Conservation (phyloP, 2,113 vertebrate genomes). For the Pteruthius melanotis region DNA sequence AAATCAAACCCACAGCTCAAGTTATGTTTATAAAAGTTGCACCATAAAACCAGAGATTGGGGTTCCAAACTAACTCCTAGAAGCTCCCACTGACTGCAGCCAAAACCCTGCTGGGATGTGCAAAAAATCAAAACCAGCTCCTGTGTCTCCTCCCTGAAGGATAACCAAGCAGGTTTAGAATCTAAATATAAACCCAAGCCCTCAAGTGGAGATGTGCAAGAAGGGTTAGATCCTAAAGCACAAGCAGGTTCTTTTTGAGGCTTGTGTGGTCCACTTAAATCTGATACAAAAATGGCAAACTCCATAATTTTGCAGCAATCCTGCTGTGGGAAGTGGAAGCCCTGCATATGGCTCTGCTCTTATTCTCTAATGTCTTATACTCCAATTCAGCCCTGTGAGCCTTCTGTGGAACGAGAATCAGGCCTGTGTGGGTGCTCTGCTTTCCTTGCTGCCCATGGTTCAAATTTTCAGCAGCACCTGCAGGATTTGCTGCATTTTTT, state of each 20-base stretch:
- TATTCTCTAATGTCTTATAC: not conserved
- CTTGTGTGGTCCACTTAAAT: not conserved
- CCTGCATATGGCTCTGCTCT: not conserved
- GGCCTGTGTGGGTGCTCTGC: not conserved
- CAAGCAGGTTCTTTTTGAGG: not conserved
- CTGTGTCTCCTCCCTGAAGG: not conserved
- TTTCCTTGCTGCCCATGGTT: not conserved
- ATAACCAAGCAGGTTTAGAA: not conserved
- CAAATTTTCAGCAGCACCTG: not conserved
- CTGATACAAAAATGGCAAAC: not conserved
- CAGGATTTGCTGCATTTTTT: not conserved
- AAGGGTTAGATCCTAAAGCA: not conserved
- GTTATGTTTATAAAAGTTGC: not conserved
- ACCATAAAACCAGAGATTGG: not conserved
- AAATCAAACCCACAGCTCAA: not conserved
- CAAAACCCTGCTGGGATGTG: not conserved
- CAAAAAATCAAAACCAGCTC: not conserved
- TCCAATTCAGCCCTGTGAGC: not conserved
- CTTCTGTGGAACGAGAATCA: not conserved
- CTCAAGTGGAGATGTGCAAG: not conserved
- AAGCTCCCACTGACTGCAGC: not conserved
- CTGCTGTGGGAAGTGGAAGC: not conserved
- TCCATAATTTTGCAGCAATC: not conserved
- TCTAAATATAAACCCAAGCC: not conserved
- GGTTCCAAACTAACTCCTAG: not conserved